Conservation (phyloP, 2,888 invertebrate genomes). For the Crepidodera aurea region DNA sequence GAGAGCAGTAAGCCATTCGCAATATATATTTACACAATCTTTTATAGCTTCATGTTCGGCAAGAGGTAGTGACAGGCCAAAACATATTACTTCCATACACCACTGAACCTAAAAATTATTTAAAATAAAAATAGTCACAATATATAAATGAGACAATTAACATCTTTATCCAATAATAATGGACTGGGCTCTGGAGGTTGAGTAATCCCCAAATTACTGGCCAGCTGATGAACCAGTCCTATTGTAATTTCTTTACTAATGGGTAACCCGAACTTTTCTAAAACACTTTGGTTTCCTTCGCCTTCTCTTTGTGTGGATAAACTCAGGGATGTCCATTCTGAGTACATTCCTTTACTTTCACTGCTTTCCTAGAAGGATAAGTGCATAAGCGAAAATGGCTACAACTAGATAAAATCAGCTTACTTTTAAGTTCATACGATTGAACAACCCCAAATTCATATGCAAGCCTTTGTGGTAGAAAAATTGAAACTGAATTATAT, state of each 20-base stretch:
- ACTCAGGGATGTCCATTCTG: conserved; percentile 83
- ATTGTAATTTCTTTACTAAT: conserved; percentile 84
- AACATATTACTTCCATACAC: conserved; percentile 89
- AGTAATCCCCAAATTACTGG: conserved; percentile 73
- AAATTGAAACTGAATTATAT: background rate
- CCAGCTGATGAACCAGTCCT: conserved; percentile 81
- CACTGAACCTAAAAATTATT: conserved; percentile 75
- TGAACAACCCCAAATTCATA: conserved; percentile 86
- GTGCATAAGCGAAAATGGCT: background rate
- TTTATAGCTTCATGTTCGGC: conserved; percentile 93
- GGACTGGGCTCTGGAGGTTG: conserved; percentile 86
- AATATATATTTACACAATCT: conserved; percentile 96
- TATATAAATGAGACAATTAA: conserved; percentile 55
- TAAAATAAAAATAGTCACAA: conserved; percentile 8
- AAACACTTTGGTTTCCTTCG: conserved; percentile 73
- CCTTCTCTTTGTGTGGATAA: conserved; percentile 71
- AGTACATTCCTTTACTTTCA: conserved; percentile 80
- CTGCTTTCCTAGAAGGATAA: conserved; percentile 63
- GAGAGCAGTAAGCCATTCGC: conserved; percentile 93
- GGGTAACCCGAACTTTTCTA: conserved; percentile 76
- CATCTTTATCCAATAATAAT: conserved; percentile 85
- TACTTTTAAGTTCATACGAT: conserved; percentile 82
- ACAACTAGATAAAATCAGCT: background rate
- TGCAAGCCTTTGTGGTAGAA: conserved; percentile 41
- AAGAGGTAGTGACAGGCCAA: conserved; percentile 88